Conservation (phyloP, 2,888 invertebrate species). For the Drosophila gaucha region DNA sequence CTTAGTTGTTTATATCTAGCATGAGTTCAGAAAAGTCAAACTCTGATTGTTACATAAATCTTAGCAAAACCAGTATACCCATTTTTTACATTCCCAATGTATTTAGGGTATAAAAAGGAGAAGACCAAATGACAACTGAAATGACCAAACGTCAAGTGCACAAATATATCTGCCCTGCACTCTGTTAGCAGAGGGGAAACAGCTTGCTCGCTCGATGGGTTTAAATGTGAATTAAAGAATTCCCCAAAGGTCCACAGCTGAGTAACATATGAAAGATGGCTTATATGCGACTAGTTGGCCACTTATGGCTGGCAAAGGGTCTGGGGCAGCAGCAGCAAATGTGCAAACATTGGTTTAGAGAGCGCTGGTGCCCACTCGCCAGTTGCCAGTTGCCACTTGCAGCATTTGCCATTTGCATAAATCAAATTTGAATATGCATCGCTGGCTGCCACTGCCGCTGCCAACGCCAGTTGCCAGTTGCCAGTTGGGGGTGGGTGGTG, state of each 20-base stretch:
- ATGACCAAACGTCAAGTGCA: constrained; percentile 71
- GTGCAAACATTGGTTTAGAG: constrained; percentile 49
- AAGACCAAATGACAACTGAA: constrained; percentile 59
- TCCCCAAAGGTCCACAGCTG: constrained; percentile 14
- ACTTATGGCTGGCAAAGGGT: constrained; percentile 10
- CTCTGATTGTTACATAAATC: not conserved
- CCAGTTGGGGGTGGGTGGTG: not conserved
- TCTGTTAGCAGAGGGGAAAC: constrained; percentile 6
- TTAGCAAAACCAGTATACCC: not conserved
- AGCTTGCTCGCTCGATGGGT: constrained; percentile 32
- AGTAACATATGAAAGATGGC: constrained; percentile 46
- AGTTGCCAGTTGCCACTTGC: constrained; percentile 20
- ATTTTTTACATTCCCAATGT: not conserved
- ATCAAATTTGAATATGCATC: constrained; percentile 79
- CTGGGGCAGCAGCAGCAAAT: constrained; percentile 14
- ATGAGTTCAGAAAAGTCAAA: too few relatives aligned
- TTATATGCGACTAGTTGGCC: constrained; percentile 49
- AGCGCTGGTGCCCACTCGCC: constrained; percentile 9
- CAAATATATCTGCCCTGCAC: constrained; percentile 14
- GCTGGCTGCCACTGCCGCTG: constrained; percentile 50
- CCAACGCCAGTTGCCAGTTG: constrained; percentile 21
- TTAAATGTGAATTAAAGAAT: constrained; percentile 68
- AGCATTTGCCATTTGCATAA: constrained; percentile 72
- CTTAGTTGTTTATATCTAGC: too few relatives aligned
- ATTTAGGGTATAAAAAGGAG: constrained; percentile 11